Evolutionary conservation across 2,888 invertebrate species (phyloP).

Genomic region (Heliconius sara): DNA sequence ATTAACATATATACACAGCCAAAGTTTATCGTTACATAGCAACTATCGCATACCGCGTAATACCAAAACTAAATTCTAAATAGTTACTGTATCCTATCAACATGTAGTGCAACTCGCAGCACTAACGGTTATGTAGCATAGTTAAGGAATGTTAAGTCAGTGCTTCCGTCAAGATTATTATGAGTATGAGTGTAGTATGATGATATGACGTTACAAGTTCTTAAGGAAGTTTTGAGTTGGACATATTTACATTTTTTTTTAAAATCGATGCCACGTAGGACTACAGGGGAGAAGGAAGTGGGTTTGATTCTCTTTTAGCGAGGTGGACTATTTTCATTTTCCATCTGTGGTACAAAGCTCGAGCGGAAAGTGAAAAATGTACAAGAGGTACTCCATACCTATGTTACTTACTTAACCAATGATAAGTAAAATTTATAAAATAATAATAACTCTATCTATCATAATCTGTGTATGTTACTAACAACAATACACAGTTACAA

Average conservation of each 20-base stretch:
- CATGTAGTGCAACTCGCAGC: conserved; percentile 12
- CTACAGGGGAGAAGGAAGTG: no score
- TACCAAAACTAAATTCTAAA: conserved; percentile 21
- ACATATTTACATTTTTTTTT: neutral
- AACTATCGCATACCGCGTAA: conserved; percentile 4
- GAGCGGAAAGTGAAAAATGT: no score
- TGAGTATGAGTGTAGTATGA: neutral
- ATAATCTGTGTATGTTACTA: no score
- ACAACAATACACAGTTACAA: no score
- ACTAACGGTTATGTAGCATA: conserved; percentile 25
- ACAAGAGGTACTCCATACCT: no score
- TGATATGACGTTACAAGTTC: conserved; percentile 1
- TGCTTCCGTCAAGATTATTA: conserved; percentile 14
- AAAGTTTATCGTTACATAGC: neutral
- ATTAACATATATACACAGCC: neutral
- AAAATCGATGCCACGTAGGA: no score
- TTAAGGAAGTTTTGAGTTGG: neutral
- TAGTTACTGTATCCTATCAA: conserved; percentile 24
- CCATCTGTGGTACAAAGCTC: no score
- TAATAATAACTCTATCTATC: no score
- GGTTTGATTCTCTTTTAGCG: no score
- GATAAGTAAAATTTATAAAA: no score
- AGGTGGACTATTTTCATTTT: no score
- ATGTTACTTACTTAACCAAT: no score
- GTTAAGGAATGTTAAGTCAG: conserved; percentile 23